Base-by-base conservation (phyloP, 2,797 vertebrate genomes). In the Enteromius fasciolatus region DNA sequence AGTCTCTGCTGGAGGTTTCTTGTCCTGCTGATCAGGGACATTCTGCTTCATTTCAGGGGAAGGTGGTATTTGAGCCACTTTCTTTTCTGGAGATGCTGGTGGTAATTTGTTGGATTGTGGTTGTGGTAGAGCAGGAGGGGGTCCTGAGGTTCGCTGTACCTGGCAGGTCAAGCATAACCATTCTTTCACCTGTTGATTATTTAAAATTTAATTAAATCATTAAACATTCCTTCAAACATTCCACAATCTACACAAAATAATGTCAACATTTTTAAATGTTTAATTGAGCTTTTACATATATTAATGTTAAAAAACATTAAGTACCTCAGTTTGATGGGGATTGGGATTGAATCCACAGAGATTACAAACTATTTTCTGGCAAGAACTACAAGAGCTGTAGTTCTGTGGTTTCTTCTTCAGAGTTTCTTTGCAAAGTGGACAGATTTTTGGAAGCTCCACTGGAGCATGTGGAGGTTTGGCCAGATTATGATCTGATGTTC, bases 161-260 rank as follows among this genome's bases (percentile, higher is more conserved):
- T 99, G 98, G 89, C 98, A 99, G 89, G 96, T 97, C 85, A 99
- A 96, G 94, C 97, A 99, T 80, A 99, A 96, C 98, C 98, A 99
- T 87, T 99, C 97, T 8, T 90, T 95, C 0, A 88, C 93, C 95
- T 95, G 64, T 83, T 78, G 73, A 57, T 70, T 10, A 80, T 33
- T 33, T 1, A 14, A 25, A n/a, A n/a, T 4, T 17, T 2, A 33
- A 64, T 36, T 6, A 31, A 64, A 61, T 7, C 2, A 64, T 63
- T 15, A 44, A 59, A 59, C 14, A 78, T 46, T 3, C 25, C 5
- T 66, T 28, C 23, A 41, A 41, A 41, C 39, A 41, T 41, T 41
- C 39, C 69, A 73, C 50, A 61, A 33, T 23, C 11, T 81, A 64
- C 17, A 80, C 36, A 70, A 14, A n/a, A 11, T 10, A 7, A 33